phyloP scores from a whole-genome alignment of 2,888 invertebrate genomes.

The Galerucella nymphaeae region DNA sequence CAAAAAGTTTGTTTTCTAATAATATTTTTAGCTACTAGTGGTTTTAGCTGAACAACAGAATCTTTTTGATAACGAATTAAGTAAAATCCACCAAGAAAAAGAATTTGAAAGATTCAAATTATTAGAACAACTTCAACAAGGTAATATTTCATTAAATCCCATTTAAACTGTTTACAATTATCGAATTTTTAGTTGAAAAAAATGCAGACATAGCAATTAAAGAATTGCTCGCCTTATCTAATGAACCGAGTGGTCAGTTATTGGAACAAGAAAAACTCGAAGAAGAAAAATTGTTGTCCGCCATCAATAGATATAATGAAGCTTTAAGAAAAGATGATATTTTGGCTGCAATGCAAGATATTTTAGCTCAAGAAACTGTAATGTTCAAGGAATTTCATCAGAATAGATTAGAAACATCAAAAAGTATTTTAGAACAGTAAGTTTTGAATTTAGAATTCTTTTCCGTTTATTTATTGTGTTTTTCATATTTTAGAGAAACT shows the following conservation, averaged over 20 bases:
- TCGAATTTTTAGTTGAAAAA: constrained; percentile 69
- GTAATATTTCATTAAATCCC: constrained; percentile 53
- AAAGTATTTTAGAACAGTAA: constrained; percentile 74
- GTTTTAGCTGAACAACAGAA: constrained; percentile 73
- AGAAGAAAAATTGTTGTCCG: constrained; percentile 74
- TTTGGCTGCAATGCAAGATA: constrained; percentile 76
- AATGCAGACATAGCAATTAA: constrained; percentile 75
- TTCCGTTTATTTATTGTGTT: not conserved
- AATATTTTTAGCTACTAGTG: constrained; percentile 64
- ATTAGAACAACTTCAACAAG: constrained; percentile 71
- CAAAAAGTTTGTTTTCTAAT: constrained; percentile 1
- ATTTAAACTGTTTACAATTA: not conserved
- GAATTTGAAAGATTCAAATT: constrained; percentile 73
- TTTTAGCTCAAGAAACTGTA: constrained; percentile 75
- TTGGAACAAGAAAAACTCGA: constrained; percentile 75
- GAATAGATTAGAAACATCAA: constrained; percentile 67
- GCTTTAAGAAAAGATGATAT: constrained; percentile 75
- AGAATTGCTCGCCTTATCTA: constrained; percentile 72
- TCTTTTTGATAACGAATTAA: constrained; percentile 74
- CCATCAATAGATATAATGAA: constrained; percentile 68
- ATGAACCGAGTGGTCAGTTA: constrained; percentile 73
- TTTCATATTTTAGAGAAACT: constrained; percentile 66
- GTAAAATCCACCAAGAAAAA: constrained; percentile 75
- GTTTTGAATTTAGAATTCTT: constrained; percentile 56
- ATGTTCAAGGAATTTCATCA: constrained; percentile 74